Percentiles rank a stretch among this genome's conserved stretches.
Evolutionary conservation across 2,888 invertebrate species (phyloP).

Genomic region (Drosophila melanocephala): DNA sequence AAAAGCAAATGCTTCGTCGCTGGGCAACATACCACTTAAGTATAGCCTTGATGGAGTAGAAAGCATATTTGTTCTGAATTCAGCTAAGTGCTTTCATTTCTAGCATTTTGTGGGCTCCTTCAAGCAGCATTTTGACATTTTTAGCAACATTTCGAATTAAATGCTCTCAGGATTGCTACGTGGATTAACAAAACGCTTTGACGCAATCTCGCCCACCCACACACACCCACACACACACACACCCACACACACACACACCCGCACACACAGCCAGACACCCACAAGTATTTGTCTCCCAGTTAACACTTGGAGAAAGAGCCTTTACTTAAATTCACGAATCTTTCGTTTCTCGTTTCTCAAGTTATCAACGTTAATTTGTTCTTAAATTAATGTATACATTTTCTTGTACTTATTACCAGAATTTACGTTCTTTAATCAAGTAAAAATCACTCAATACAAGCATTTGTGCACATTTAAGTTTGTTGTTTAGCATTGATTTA

Average conservation of each 20-base stretch:
- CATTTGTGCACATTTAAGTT: neutral
- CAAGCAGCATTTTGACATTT: constrained; percentile 57
- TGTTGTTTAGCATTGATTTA: neutral
- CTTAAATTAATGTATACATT: neutral
- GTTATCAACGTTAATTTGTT: neutral
- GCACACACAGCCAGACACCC: neutral
- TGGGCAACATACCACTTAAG: constrained; percentile 1
- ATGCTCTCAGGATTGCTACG: constrained; percentile 26
- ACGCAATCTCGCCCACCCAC: constrained; percentile 3
- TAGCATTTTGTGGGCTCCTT: constrained; percentile 40
- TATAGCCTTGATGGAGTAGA: constrained; percentile 15
- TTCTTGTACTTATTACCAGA: too few relatives aligned
- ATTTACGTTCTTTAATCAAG: neutral
- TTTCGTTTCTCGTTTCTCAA: neutral
- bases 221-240: constrained; percentile 3
- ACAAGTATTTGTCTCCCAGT: neutral
- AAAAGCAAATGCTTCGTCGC: neutral
- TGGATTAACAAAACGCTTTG: constrained; percentile 33
- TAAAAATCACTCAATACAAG: neutral
- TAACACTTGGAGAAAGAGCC: neutral
- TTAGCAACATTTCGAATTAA: constrained; percentile 50
- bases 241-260: neutral
- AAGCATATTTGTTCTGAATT: constrained; percentile 14
- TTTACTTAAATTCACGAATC: neutral
- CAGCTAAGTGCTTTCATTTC: constrained; percentile 35